Conservation (phyloP, 2,888 invertebrate genomes). For the Enchytraeus crypticus region DNA sequence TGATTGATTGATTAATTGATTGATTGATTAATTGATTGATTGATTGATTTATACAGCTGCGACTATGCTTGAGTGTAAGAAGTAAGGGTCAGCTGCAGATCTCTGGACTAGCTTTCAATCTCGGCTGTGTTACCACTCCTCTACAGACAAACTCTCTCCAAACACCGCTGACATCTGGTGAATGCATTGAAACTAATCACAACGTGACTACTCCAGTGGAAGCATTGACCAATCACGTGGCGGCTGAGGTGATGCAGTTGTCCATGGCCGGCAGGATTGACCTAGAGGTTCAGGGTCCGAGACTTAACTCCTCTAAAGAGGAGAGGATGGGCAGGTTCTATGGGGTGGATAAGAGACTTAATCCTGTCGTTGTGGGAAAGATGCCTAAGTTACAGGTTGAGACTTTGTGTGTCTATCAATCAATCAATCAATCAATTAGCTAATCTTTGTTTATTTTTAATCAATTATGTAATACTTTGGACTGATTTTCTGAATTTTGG, state of each 20-base stretch:
- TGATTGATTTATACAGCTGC: conserved; percentile 55
- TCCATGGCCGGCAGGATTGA: conserved; percentile 14
- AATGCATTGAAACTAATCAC: too few relatives aligned
- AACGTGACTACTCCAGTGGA: too few relatives aligned
- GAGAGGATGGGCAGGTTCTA: conserved; percentile 52
- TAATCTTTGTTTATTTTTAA: too few relatives aligned
- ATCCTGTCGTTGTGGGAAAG: conserved; percentile 66
- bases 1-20: too few relatives aligned
- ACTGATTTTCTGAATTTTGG: too few relatives aligned
- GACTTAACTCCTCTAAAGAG: conserved; percentile 54
- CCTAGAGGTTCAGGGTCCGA: conserved; percentile 54
- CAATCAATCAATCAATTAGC: too few relatives aligned
- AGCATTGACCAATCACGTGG: too few relatives aligned
- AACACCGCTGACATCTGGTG: too few relatives aligned
- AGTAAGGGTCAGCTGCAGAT: conserved; percentile 65
- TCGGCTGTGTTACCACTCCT: conserved; percentile 33
- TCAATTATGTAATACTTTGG: too few relatives aligned
- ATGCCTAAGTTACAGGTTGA: conserved; percentile 72
- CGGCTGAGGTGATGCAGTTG: not conserved
- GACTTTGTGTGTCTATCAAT: too few relatives aligned
- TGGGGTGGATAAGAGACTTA: conserved; percentile 61
- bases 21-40: too few relatives aligned
- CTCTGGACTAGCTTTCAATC: conserved; percentile 64
- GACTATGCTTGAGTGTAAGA: conserved; percentile 65
- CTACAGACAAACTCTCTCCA: too few relatives aligned